These are phyloP conservation scores for Tolypeutes matacus DNA, from an alignment of 2,797 vertebrate genomes.

Conservation along the genomic window DNA sequence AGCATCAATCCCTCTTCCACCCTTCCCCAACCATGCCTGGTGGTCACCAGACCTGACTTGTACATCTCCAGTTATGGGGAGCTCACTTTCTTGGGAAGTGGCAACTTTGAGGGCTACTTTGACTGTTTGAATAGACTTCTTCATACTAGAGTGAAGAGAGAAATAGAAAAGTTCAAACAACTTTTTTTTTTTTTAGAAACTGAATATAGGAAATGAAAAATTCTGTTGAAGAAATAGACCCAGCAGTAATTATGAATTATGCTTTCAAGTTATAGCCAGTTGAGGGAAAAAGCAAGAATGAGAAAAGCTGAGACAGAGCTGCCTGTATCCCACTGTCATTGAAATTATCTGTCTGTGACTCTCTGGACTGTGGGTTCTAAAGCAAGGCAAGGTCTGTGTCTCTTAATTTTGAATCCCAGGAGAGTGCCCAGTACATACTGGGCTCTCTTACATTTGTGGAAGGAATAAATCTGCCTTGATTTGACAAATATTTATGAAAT, in stretches of 20 bases:
- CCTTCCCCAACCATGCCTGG: background rate
- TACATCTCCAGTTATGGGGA: background rate
- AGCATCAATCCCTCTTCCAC: background rate
- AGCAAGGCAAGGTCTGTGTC: background rate
- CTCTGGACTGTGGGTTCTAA: background rate
- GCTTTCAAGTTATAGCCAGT: background rate
- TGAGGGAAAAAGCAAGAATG: background rate
- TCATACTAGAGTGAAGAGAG: background rate
- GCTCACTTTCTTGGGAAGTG: background rate
- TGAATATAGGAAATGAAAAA: background rate
- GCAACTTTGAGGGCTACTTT: background rate
- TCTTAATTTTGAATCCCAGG: background rate
- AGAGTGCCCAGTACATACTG: background rate
- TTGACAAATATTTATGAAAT: background rate
- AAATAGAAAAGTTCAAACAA: background rate
- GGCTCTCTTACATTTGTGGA: background rate
- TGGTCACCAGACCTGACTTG: background rate
- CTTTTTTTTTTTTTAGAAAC: background rate
- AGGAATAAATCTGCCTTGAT: background rate
- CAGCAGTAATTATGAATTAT: background rate
- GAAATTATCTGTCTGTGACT: background rate
- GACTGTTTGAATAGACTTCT: background rate
- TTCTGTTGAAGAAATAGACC: slow-evolving; percentile 6
- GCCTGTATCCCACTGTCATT: background rate
- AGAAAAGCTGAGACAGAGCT: background rate